Evolutionary conservation across 2,888 invertebrate species (phyloP).

Genomic region (Epinotia ramella): DNA sequence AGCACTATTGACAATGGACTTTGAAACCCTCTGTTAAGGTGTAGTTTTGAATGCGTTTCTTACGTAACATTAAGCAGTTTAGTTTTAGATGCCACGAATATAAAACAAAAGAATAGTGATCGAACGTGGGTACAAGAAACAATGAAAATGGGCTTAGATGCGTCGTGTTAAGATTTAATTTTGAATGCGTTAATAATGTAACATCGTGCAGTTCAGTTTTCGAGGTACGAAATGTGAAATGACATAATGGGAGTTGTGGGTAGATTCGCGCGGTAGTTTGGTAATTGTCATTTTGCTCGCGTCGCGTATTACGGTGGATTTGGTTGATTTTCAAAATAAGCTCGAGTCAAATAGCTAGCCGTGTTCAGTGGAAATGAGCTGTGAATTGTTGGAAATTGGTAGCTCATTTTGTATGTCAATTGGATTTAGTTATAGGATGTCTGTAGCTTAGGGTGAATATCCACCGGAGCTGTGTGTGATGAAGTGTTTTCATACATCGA

Average conservation of each 20-base stretch:
- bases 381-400: slow-evolving; percentile 3
- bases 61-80: not conserved
- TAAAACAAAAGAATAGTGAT: slow-evolving; percentile 13
- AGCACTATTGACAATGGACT: not conserved
- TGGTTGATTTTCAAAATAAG: slow-evolving; percentile 29
- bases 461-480: no score
- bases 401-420: not conserved
- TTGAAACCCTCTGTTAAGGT: not conserved
- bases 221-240: slow-evolving; percentile 1
- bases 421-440: no score
- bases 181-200: not conserved
- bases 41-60: not conserved
- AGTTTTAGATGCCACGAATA: not conserved
- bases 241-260: slow-evolving; percentile 24
- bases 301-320: slow-evolving; percentile 19
- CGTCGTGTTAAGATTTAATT: slow-evolving; percentile 1
- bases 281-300: slow-evolving; percentile 28
- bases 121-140: not conserved
- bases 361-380: not conserved
- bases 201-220: not conserved
- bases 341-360: not conserved
- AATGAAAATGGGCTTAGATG: not conserved
- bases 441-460: no score
- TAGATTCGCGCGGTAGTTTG: slow-evolving; percentile 20
- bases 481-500: no score